phyloP scores from a whole-genome alignment of 1,140 invertebrate species.

The Eueides isabella region DNA sequence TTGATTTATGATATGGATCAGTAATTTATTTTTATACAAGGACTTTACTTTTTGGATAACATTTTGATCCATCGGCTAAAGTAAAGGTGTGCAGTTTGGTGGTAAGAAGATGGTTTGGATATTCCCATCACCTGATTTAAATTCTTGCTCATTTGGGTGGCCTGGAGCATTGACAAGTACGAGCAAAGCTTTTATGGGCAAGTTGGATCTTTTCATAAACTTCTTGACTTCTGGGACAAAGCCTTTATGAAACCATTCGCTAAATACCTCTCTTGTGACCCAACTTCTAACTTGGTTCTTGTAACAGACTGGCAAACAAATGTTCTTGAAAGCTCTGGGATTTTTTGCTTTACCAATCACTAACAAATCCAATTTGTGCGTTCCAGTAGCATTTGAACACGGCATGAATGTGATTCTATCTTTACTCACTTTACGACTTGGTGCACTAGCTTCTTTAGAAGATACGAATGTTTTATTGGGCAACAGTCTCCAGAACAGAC shows the following conservation, averaged over 20 bases:
- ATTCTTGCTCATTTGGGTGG: slow-evolving; percentile 41
- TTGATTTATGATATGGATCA: slow-evolving; percentile 44
- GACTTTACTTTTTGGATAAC: slow-evolving; percentile 49
- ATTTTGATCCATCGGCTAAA: slow-evolving; percentile 80
- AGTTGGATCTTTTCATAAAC: slow-evolving; percentile 46
- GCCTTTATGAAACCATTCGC: slow-evolving; percentile 60
- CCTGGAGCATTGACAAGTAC: slow-evolving; percentile 49
- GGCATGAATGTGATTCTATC: slow-evolving; percentile 61
- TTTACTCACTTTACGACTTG: slow-evolving; percentile 52
- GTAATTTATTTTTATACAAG: slow-evolving; percentile 45
- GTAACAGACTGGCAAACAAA: slow-evolving; percentile 48
- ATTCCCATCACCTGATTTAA: slow-evolving; percentile 48
- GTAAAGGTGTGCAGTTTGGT: slow-evolving; percentile 69
- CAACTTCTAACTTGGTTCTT: slow-evolving; percentile 41
- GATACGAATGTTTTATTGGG: background rate
- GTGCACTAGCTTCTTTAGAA: background rate
- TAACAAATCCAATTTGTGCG: slow-evolving; percentile 56
- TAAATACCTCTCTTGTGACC: slow-evolving; percentile 45
- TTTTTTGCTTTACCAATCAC: slow-evolving; percentile 61
- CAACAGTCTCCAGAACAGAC: no score
- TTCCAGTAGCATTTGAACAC: slow-evolving; percentile 65
- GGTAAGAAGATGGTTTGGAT: slow-evolving; percentile 71
- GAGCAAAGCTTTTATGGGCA: slow-evolving; percentile 46
- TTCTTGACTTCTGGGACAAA: slow-evolving; percentile 60
- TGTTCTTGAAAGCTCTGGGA: slow-evolving; percentile 51